Evolutionary conservation across 2,797 vertebrate species (phyloP), one percentile per base, ranked within the genome.

Genomic region (Serranus cabrilla): DNA sequence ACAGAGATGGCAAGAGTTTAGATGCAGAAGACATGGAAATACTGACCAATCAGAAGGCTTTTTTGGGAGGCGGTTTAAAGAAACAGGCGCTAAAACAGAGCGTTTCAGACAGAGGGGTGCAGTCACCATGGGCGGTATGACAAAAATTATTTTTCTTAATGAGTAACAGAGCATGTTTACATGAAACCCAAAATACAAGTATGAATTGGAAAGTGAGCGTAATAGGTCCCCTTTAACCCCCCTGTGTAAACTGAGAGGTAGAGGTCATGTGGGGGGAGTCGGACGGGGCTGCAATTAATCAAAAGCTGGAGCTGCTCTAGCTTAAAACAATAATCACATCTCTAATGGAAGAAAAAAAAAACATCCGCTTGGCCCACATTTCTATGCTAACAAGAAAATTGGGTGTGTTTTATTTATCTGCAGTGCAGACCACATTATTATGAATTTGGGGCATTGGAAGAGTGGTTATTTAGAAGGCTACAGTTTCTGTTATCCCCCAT

Each of bases 341-440:
- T 59, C 65, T 52, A 60, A 64, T 70, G 46, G 49, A 55, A 17
- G 5, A 43, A 21, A n/a, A 63, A 56, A 59, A 34, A 43, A 49
- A 65, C 52, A 62, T 55, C 23, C 21, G 47, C 52, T 51, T 91
- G 88, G 59, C 86, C 86, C 82, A 83, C 51, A 83, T 89, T 84
- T 69, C 20, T 71, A 77, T 61, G 34, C 78, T 71, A 83, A 88
- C 79, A 68, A 78, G 73, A 54, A 83, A 76, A 85, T 78, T 65
- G 74, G 71, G 68, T 79, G 81, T 76, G 74, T 89, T 88, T 86
- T 90, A 85, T 91, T 87, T 82, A 88, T 89, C 74, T 66, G 76
- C 79, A 65, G 61, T 37, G 67, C 52, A 58, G 60, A 82, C 42
- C 62, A 63, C 80, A 85, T 83, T 89, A 86, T 90, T 82, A 86